These are phyloP conservation scores for Aurelia aurita DNA, from an alignment of 30 jellyfish, hydroid and myxozoan genomes.

Conservation along the genomic window DNA sequence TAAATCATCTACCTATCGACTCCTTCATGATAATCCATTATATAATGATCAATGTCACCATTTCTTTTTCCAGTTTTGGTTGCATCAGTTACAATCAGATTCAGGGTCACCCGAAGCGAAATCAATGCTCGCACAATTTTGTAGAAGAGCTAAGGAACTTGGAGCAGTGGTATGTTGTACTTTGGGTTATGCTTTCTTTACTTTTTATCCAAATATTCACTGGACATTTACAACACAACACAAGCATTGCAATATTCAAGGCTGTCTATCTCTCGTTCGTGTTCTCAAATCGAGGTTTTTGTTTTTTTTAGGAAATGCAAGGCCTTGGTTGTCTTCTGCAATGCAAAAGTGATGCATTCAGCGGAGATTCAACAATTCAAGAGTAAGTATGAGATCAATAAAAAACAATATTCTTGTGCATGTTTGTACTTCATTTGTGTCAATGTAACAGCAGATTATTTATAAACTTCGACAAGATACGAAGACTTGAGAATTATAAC, in stretches of 20 bases:
- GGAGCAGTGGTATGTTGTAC: slow-evolving; percentile 32
- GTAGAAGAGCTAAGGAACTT: slow-evolving; percentile 41
- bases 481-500: no score
- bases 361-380: slow-evolving; percentile 26
- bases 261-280: background rate
- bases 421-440: no score
- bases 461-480: no score
- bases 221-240: background rate
- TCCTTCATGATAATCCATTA: background rate
- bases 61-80: slow-evolving; percentile 49
- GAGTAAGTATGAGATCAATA: background rate
- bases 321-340: slow-evolving; percentile 42
- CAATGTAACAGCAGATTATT: no score
- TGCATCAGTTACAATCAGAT: slow-evolving; percentile 41
- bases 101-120: slow-evolving; percentile 30
- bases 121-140: slow-evolving; percentile 38
- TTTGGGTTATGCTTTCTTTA: background rate
- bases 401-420: no score
- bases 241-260: background rate
- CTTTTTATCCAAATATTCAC: background rate
- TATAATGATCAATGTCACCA: background rate
- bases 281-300: background rate
- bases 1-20: background rate
- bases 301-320: slow-evolving; percentile 32
- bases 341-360: slow-evolving; percentile 56